These are phyloP conservation scores for Xestia c-nigrum DNA, from an alignment of 2,888 invertebrate species.

Conservation along the genomic window DNA sequence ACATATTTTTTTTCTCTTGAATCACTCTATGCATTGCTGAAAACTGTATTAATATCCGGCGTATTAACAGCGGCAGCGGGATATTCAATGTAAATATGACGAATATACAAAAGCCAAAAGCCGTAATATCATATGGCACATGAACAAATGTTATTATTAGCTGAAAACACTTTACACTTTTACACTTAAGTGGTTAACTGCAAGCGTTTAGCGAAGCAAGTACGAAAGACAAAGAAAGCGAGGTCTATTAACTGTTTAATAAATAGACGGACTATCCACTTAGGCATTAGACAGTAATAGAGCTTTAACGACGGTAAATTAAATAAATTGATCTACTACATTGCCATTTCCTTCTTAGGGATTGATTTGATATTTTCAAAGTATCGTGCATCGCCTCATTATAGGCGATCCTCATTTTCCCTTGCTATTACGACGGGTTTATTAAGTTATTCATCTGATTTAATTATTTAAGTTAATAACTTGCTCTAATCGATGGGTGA, in stretches of 20 bases:
- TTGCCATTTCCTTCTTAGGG: neutral
- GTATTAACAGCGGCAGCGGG: too few relatives aligned
- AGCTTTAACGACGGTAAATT: conserved; percentile 4
- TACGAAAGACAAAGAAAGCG: neutral
- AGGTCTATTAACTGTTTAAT: neutral
- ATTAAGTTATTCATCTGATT: neutral
- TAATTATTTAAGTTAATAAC: neutral
- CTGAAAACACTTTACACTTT: neutral
- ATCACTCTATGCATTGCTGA: too few relatives aligned
- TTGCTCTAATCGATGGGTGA: neutral
- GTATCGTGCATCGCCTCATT: neutral
- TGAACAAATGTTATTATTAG: neutral
- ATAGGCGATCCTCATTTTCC: neutral
- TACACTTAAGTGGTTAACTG: neutral
- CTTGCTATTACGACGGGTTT: too few relatives aligned
- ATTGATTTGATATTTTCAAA: neutral
- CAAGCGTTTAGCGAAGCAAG: neutral
- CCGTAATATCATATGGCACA: neutral
- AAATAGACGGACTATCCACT: neutral
- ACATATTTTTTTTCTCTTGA: too few relatives aligned
- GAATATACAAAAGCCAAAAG: neutral
- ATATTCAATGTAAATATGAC: neutral
- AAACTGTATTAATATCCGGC: too few relatives aligned
- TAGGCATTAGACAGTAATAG: neutral
- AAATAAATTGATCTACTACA: conserved; percentile 13